Evolutionary conservation across 2,113 vertebrate genomes (phyloP).

Genomic region (Ameiurus melas): DNA sequence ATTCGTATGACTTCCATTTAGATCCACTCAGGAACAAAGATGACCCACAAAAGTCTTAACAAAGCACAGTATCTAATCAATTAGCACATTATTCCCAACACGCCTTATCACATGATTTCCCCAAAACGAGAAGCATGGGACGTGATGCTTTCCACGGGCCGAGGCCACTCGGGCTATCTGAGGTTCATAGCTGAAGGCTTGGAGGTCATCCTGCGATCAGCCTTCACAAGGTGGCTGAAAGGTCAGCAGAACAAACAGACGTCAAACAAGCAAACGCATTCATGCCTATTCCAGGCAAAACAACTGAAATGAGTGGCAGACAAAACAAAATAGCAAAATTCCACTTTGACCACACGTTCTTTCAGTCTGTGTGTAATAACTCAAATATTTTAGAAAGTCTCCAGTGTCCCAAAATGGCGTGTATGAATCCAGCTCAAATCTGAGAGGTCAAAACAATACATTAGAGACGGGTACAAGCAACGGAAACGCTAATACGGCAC

Average conservation of each 20-base stretch:
- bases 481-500: not conserved
- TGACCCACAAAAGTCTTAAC: slow-evolving; percentile 63
- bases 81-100: slow-evolving; percentile 62
- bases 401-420: not conserved
- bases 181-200: not conserved
- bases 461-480: not conserved
- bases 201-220: not conserved
- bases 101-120: slow-evolving; percentile 6
- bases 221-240: not conserved
- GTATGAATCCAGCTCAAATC: not conserved
- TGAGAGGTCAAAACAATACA: not conserved
- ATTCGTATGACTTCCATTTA: slow-evolving; percentile 50
- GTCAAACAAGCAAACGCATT: not conserved
- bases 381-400: not conserved
- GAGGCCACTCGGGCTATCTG: not conserved
- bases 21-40: slow-evolving; percentile 53
- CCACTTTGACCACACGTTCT: not conserved
- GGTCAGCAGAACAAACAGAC: not conserved
- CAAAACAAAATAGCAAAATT: not conserved
- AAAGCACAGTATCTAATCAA: slow-evolving; percentile 63
- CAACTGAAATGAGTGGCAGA: not conserved
- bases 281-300: not conserved
- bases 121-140: slow-evolving; percentile 72
- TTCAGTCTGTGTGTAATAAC: not conserved
- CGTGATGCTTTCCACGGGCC: not conserved